Evolutionary conservation across 2,797 vertebrate species (phyloP), one percentile per base, ranked within the genome.

Genomic region (Anabacerthia variegaticeps): DNA sequence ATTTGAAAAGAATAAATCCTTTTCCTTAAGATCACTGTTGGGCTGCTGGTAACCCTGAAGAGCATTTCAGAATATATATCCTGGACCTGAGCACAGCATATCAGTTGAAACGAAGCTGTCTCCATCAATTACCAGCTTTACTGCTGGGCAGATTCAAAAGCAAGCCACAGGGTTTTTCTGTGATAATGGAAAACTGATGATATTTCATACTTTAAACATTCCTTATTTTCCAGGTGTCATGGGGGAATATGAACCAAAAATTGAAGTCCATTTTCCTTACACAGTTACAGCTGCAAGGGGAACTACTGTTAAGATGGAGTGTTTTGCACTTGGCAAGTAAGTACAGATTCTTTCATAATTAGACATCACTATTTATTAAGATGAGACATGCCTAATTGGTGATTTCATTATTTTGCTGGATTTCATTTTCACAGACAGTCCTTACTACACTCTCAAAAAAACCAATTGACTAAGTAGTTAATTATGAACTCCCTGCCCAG

Each of bases 201-300:
- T 91, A 76, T 87, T 96, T 82, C 37, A 44, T 94, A 95, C 94
- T 94, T 93, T 95, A 97, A 98, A 96, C 67, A 32, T 98, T 97
- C 23, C 13, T 96, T 97, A 96, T 98, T 98, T 98, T 97, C 96
- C 97, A 99, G 99, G 99, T 98, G 98, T 99, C 96, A 99, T 99
- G 99, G 99, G 99, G 85, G 99, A 99, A 97, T 99, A 99, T 92
- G 99, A 99, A 97, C 99, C 99, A 74, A 99, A 99, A 99, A 99
- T 99, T 97, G 99, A 99, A 98, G 99, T 99, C 92, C 99, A 99
- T 98, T 99, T 99, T 96, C 98, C 98, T 44, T 97, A 98, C 82
- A 99, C 98, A 59, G 98, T 99, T 87, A 98, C 98, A 85, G 98
- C 98, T 96, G 98, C 99, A 96, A 99, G 97, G 96, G 99, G 99